These are phyloP conservation scores for Austrolebias charrua DNA, from an alignment of 2,797 vertebrate genomes.

Conservation along the genomic window DNA sequence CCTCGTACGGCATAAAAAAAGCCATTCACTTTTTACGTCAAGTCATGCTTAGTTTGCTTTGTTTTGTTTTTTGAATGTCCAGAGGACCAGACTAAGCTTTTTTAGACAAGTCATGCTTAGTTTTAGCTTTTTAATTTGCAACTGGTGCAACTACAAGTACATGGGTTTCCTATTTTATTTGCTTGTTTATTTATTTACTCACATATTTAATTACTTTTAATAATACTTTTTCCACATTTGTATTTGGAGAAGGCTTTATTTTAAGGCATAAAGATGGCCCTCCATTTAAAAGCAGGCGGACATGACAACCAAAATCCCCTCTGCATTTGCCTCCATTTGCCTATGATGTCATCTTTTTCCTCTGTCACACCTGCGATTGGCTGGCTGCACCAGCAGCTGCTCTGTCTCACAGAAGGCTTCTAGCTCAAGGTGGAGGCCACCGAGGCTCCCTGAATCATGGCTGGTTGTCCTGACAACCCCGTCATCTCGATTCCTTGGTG, in stretches of 20 bases:
- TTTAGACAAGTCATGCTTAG: too few relatives aligned
- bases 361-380: conserved; percentile 80
- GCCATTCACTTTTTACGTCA: too few relatives aligned
- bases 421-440: conserved; percentile 87
- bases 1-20: too few relatives aligned
- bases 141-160: not conserved
- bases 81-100: too few relatives aligned
- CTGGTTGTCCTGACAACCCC: conserved; percentile 93
- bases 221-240: too few relatives aligned
- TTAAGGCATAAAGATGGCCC: not conserved
- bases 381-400: conserved; percentile 86
- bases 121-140: not conserved
- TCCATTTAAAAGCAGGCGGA: conserved; percentile 48
- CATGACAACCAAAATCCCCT: conserved; percentile 72
- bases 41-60: too few relatives aligned
- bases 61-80: too few relatives aligned
- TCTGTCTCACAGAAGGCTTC: conserved; percentile 84
- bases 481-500: conserved; percentile 68
- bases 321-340: conserved; percentile 81
- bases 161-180: too few relatives aligned
- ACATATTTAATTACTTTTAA: too few relatives aligned
- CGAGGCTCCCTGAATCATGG: conserved; percentile 82
- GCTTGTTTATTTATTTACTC: too few relatives aligned
- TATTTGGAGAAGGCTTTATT: not conserved
- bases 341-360: conserved; percentile 93